Conservation (phyloP, 2,113 vertebrate genomes). For the Peromyscus maniculatus region DNA sequence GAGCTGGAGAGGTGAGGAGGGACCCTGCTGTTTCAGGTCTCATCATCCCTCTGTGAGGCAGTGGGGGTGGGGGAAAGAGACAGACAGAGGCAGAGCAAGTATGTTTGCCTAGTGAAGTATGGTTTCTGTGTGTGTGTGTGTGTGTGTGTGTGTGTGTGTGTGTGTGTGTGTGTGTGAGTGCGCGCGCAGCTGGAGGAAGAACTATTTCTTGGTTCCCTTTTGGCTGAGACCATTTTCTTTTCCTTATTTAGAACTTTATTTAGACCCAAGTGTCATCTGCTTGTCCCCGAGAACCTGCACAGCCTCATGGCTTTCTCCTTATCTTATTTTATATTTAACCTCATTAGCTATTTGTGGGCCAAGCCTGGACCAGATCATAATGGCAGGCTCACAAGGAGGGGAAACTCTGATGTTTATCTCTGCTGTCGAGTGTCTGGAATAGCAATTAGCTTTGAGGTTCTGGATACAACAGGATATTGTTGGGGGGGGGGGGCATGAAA, state of each 20-base stretch:
- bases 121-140: neutral
- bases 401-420: slow-evolving; percentile 74
- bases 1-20: neutral
- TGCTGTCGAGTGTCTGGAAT: slow-evolving; percentile 56
- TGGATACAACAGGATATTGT: slow-evolving; percentile 66
- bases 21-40: neutral
- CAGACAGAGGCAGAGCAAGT: neutral
- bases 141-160: neutral
- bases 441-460: slow-evolving; percentile 74
- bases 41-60: no score
- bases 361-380: slow-evolving; percentile 66
- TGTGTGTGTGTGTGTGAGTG: neutral
- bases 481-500: neutral
- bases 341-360: slow-evolving; percentile 72
- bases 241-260: slow-evolving; percentile 74
- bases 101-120: neutral
- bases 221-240: slow-evolving; percentile 13
- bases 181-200: neutral
- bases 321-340: slow-evolving; percentile 81
- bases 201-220: slow-evolving; percentile 20
- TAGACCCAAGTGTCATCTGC: slow-evolving; percentile 65
- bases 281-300: slow-evolving; percentile 69
- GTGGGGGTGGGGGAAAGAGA: neutral
- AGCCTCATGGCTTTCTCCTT: slow-evolving; percentile 68
- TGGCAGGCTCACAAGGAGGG: slow-evolving; percentile 59